Evolutionary conservation across 2,888 invertebrate species (phyloP).

Genomic region (Dastarcus helophoroides): DNA sequence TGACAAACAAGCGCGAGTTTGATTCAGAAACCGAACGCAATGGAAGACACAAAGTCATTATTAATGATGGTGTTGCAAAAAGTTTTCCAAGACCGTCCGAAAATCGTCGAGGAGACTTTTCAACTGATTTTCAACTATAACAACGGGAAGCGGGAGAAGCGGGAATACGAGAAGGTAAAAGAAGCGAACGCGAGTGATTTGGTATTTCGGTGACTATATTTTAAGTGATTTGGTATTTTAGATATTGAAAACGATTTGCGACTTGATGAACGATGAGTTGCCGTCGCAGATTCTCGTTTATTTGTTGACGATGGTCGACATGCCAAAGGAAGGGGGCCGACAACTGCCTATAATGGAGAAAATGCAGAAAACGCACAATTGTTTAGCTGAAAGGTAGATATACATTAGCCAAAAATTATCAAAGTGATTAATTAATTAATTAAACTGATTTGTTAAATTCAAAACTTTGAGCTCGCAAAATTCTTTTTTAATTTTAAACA

Average conservation of each 20-base stretch:
- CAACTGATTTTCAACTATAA: conserved; percentile 29
- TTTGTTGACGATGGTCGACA: conserved; percentile 31
- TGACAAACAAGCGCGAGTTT: no score
- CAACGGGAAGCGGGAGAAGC: conserved; percentile 23
- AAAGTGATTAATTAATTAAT: no score
- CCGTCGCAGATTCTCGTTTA: conserved; percentile 31
- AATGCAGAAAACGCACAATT: conserved; percentile 22
- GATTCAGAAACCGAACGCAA: no score
- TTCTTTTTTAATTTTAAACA: no score
- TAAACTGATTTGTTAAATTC: no score
- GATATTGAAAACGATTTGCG: conserved; percentile 29
- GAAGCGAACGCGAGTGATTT: conserved; percentile 3
- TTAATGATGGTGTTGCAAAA: conserved; percentile 30
- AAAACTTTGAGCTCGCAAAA: no score
- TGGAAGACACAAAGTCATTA: conserved; percentile 29
- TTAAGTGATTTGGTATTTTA: conserved; percentile 12
- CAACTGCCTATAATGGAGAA: conserved; percentile 22
- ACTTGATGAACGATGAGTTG: conserved; percentile 29
- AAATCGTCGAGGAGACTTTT: conserved; percentile 28
- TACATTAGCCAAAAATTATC: not conserved
- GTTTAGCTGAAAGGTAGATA: conserved; percentile 18
- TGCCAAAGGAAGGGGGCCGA: conserved; percentile 24
- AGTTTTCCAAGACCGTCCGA: conserved; percentile 27
- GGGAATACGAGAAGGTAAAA: conserved; percentile 30
- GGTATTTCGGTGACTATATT: not conserved